Evolutionary conservation across 2,797 vertebrate genomes (phyloP), one percentile per base, ranked within the genome.

Genomic region (Perdix hodgsoniae): DNA sequence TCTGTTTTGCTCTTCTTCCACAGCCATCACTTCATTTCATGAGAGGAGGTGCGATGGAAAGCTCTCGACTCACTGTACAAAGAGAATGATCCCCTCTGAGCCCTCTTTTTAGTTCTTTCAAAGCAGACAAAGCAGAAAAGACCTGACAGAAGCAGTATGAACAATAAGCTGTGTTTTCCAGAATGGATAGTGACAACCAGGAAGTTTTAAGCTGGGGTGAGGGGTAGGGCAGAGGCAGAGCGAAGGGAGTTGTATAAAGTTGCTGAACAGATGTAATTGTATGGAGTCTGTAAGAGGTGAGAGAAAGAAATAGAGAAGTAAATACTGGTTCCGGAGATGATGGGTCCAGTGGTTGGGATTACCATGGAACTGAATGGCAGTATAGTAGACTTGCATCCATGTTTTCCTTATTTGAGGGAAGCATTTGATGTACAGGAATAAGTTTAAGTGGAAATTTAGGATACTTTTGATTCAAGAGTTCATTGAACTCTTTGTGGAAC

Each of bases 101-200:
- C 76, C 54, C 86, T 71, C 57, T 84, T 85, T 95, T 83, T 83
- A 40, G 64, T 78, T 75, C n/a, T 90, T 82, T 91, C 50, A 75
- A 67, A 52, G 40, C 10, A 91, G 74, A 71, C 42, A 83, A 83
- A 96, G 81, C 90, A 93, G 90, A 91, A 95, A 92, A n/a, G 54
- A 42, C 52, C 73, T 66, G 94, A 83, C 90, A 92, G 88, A 90
- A 76, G 64, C 73, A 86, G 61, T 52, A 75, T 6, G 50, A 83
- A 88, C 54, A 86, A 81, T 76, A 69, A 50, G 47, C 74, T 76
- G 47, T 5, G 1, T n/a, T 91, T 91, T 91, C 80, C 81, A 60
- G 88, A 83, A 23, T 2, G 2, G 3, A 19, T 40, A 52, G 47
- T 66, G 56, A 81, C 80, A 94, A 91, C 9, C 50, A 29, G 57